Evolutionary conservation across 64 coral and sea anemone genomes (phyloP), one percentile per base, ranked within the genome.

Genomic region (Montipora foliosa): DNA sequence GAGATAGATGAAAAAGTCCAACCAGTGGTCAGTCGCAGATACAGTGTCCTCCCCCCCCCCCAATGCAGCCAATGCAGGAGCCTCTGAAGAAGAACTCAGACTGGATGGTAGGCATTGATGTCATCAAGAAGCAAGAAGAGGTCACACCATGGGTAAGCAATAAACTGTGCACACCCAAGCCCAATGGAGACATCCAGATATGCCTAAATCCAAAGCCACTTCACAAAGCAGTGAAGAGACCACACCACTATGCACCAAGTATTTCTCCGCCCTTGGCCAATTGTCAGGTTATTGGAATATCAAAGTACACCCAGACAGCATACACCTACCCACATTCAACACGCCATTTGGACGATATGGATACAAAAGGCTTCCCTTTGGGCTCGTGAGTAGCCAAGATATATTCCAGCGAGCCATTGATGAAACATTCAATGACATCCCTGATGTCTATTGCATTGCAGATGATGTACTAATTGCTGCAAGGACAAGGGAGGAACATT

Each of bases 401-500:
- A 11, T 64, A 64, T 64, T 64, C 60, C 60, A 64, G 60, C 13
- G 60, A 64, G 60, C 60, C 60, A 11, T 64, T 64, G 60, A 64
- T 64, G 60, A 64, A 64, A 64, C 60, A 64, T 64, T 64, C 60
- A 64, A 14, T 64, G 60, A 64, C 60, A 64, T 64, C 60, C 60
- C 60, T 64, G 60, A 64, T 64, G 60, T 64, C 8, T 64, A 64
- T 64, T 64, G 60, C 60, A 64, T 64, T 13, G 60, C 60, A 64
- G 60, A 64, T 14, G 60, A 15, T 64, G 60, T 64, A 13, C 13
- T 64, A 13, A 64, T 64, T 64, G 60, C 60, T 64, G 60, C 60
- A 64, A 13, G 60, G 60, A 64, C 60, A 64, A 10, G 60, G 60
- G 60, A 64, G 13, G 60, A 88, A 88, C 85, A 88, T 5, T 37